A percentile compares a stretch with the other conserved stretches of the same genome.
These are phyloP conservation scores for Aplidium turbinatum DNA, from an alignment of 23 tunicate species.

Conservation along the genomic window DNA sequence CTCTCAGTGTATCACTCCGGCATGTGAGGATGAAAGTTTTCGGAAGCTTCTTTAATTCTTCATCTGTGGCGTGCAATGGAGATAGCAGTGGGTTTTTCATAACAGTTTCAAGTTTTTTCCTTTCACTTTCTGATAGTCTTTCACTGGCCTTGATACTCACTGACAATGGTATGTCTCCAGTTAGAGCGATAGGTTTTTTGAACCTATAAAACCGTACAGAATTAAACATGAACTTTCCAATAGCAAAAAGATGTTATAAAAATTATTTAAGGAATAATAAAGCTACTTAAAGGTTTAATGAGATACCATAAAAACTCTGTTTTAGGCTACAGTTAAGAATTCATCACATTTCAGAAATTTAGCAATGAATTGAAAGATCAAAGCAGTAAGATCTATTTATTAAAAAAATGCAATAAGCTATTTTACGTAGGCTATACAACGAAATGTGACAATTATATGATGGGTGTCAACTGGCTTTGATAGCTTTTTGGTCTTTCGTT, in stretches of 20 bases:
- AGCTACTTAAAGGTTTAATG: background rate
- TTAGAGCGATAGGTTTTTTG: background rate
- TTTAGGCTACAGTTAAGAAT: too few species aligned
- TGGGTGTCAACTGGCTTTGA: too few species aligned
- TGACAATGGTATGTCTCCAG: background rate
- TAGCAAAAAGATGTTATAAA: too few species aligned
- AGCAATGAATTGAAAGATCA: too few species aligned
- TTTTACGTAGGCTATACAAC: too few species aligned
- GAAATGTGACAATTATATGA: too few species aligned
- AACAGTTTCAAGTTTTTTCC: background rate
- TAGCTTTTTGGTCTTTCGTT: too few species aligned
- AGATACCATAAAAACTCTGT: background rate
- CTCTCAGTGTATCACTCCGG: background rate
- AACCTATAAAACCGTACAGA: background rate
- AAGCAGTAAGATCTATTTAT: too few species aligned
- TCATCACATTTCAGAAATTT: too few species aligned
- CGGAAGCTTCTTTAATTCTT: background rate
- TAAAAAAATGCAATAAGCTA: too few species aligned
- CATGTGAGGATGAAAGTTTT: background rate
- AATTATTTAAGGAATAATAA: too few species aligned
- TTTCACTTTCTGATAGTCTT: background rate
- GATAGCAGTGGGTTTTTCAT: background rate
- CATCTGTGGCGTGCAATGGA: background rate
- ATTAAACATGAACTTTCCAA: too few species aligned
- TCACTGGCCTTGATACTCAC: background rate